Evolutionary conservation across 2,797 vertebrate species (phyloP), one percentile per base, ranked within the genome.

Genomic region (Pipistrellus nathusii): DNA sequence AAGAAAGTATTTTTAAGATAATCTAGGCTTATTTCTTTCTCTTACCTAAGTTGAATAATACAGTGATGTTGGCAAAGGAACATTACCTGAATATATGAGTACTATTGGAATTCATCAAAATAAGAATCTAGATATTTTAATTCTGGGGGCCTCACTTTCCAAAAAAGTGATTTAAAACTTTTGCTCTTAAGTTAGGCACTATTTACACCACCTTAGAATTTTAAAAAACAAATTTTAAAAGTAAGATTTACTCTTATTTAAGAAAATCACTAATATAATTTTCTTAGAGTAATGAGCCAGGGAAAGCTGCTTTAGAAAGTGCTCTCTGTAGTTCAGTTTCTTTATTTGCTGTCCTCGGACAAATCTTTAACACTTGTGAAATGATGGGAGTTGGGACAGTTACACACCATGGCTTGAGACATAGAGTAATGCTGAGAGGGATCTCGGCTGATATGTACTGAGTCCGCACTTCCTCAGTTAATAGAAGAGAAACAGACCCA

Each of bases 161-260:
- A 86, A n/a, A 78, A 96, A 82, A 88, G 35, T 73, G 21, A 81
- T 86, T 92, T 73, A 90, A 94, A 88, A 76, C 10, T 46, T 93
- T 88, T 90, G 13, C 23, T 87, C 38, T 51, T 91, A 53, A 86
- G 69, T 88, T 94, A 85, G 75, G 46, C 90, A 10, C 30, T 81
- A 20, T 90, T 83, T 76, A 88, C 90, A 84, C n/a, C 25, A 55
- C 18, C 11, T 41, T 78, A 55, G 30, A 84, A 92, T 51, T 88
- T 84, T 72, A 84, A 93, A 83, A 83, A 96, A 51, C 44, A 96
- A n/a, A 51, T 38, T 38, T 38, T 38, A 38, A 38, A 38, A 4
- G 73, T 55, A 75, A 88, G 15, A 57, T 11, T 89, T 48, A 46
- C 41, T 57, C 72, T 80, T 88, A 10, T 85, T 85, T 93, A 30